phyloP scores from a whole-genome alignment of 2,797 vertebrate genomes.

The Trematomus bernacchii region DNA sequence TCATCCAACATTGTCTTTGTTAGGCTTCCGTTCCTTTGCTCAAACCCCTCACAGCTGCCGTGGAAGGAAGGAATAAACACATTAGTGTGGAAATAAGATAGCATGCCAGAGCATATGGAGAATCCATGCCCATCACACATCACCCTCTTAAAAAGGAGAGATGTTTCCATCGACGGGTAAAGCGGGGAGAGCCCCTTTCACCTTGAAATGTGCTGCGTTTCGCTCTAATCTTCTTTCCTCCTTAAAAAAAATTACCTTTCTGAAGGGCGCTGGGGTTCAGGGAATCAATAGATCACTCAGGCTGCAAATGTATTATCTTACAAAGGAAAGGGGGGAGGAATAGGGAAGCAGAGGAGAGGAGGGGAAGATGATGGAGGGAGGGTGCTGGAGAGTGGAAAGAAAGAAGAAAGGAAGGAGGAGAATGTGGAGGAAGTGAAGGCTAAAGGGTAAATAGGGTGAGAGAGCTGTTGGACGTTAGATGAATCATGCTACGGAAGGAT shows the following conservation, averaged over 20 bases:
- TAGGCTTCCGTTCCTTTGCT: neutral
- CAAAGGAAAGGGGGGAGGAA: slow-evolving; percentile 48
- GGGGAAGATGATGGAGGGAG: slow-evolving; percentile 43
- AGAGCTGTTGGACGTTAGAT: slow-evolving; percentile 38
- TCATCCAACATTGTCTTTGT: neutral
- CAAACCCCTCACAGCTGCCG: neutral
- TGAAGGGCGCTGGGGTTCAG: slow-evolving; percentile 71
- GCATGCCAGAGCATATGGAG: neutral
- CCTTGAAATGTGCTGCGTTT: slow-evolving; percentile 77
- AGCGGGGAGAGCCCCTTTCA: slow-evolving; percentile 61
- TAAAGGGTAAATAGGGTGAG: slow-evolving; percentile 45
- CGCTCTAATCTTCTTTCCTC: slow-evolving; percentile 80
- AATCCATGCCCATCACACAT: slow-evolving; percentile 29
- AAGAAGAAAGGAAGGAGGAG: slow-evolving; percentile 27
- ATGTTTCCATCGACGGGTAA: slow-evolving; percentile 56
- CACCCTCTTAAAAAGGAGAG: slow-evolving; percentile 43
- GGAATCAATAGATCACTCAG: slow-evolving; percentile 86
- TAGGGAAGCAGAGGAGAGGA: slow-evolving; percentile 30
- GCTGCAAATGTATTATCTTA: slow-evolving; percentile 87
- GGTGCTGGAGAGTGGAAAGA: slow-evolving; percentile 24
- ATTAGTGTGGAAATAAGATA: neutral
- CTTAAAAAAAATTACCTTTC: slow-evolving; percentile 81
- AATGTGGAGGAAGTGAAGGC: slow-evolving; percentile 51
- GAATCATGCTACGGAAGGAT: slow-evolving; percentile 33
- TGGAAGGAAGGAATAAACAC: neutral